Conservation (phyloP, 2,888 invertebrate genomes). For the Ophion ventricosus region DNA sequence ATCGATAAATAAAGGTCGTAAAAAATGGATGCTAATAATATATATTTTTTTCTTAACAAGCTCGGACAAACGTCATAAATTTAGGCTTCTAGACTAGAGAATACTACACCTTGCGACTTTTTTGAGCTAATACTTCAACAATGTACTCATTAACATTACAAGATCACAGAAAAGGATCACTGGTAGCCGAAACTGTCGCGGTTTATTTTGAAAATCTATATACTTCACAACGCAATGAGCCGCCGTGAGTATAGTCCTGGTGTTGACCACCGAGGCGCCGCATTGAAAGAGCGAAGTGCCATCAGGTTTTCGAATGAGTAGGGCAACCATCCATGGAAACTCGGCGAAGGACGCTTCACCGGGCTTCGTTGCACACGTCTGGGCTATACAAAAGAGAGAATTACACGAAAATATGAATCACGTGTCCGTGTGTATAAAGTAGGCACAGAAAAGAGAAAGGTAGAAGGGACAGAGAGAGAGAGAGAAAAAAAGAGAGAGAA, state of each 20-base stretch:
- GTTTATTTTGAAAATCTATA: background rate
- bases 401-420: slow-evolving; percentile 1
- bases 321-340: slow-evolving; percentile 93
- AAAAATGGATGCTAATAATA: no score
- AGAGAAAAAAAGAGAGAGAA: background rate
- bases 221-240: slow-evolving; percentile 89
- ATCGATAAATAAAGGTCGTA: no score
- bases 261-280: slow-evolving; percentile 91
- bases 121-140: background rate
- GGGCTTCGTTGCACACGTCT: slow-evolving; percentile 83
- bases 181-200: background rate
- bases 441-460: background rate
- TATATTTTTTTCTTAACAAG: no score
- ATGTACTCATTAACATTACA: background rate
- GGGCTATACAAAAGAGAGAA: slow-evolving; percentile 48
- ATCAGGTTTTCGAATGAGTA: slow-evolving; percentile 85
- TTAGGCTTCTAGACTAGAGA: no score
- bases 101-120: background rate
- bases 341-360: slow-evolving; percentile 90
- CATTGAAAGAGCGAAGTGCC: slow-evolving; percentile 87
- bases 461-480: background rate
- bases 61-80: no score
- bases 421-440: background rate
- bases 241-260: slow-evolving; percentile 90
- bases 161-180: background rate